Evolutionary conservation across 2,797 vertebrate species (phyloP), one percentile per base, ranked within the genome.

Genomic region (Odontamblyopus lacepedii): DNA sequence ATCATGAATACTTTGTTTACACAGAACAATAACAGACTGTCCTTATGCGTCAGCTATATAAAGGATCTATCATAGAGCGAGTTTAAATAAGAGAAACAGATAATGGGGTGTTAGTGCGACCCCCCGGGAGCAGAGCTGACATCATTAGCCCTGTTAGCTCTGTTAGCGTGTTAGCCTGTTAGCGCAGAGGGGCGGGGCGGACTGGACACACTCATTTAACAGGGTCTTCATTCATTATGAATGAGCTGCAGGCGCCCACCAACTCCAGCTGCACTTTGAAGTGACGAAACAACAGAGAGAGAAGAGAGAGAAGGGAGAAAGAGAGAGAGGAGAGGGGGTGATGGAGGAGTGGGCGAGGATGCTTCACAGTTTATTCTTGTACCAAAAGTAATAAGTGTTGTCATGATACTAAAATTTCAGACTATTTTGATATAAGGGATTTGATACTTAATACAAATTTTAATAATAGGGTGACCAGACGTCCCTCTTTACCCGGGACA

Each of bases 211-310:
- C 86, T 85, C 89, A 90, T 93, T 92, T 92, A 88, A 83, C 71
- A 23, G 74, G 79, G 76, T 72, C 78, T 88, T 90, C 86, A 91
- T 92, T 91, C 85, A 92, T 93, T 89, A 92, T 90, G 84, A 87
- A 93, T 91, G 88, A 90, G 89, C 84, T 86, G 87, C 81, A 81
- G 75, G 77, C 76, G 8, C 76, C 79, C 72, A 70, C 80, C 90
- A 88, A 90, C 83, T 84, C 86, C 82, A 89, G 80, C 74, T 72
- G 53, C 23, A 32, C 88, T 91, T 89, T 91, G 80, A 91, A 91
- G 84, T 86, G 70, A 69, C 57, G 81, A 82, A 73, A 75, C 80
- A 67, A 66, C 73, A 19, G 56, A 75, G 51, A 69, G 67, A 59
- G n/a, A 26, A 11, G 23, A 11, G 23, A 57, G 55, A 11, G 55